Evolutionary conservation across 2,888 invertebrate genomes (phyloP).

Genomic region (Athetis lepigone): DNA sequence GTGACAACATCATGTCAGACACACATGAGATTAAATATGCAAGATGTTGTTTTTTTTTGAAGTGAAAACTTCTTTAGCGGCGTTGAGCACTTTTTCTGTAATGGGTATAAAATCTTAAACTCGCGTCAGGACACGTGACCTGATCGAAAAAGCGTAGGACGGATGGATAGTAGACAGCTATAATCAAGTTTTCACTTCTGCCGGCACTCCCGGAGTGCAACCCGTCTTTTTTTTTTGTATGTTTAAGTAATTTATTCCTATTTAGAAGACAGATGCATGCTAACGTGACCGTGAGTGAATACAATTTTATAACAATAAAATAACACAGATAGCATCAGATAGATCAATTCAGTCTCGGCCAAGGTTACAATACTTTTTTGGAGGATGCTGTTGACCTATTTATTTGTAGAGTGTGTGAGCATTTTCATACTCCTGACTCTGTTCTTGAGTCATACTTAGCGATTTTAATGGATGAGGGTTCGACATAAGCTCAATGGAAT

Average conservation of each 20-base stretch:
- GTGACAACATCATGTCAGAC: slow-evolving; percentile 45
- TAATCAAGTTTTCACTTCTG: too few species aligned
- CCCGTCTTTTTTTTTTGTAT: neutral
- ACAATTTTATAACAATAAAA: slow-evolving; percentile 10
- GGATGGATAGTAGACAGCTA: too few species aligned
- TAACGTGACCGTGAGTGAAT: neutral
- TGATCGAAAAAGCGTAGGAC: too few species aligned
- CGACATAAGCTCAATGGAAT: too few species aligned
- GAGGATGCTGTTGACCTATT: neutral
- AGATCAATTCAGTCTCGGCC: slow-evolving; percentile 16
- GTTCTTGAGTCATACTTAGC: neutral
- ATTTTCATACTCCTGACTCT: too few species aligned
- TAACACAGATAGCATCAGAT: slow-evolving; percentile 5
- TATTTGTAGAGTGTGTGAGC: neutral
- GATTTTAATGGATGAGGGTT: neutral
- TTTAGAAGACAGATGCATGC: neutral
- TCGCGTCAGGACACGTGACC: too few species aligned
- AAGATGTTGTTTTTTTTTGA: too few species aligned
- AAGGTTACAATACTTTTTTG: slow-evolving; percentile 16
- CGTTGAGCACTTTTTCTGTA: too few species aligned
- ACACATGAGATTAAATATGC: slow-evolving; percentile 25
- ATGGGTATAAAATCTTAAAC: too few species aligned
- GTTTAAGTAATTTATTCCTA: neutral
- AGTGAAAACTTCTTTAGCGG: too few species aligned
- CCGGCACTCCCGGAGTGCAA: too few species aligned